These are phyloP conservation scores for Argyrosomus regius DNA, from an alignment of 2,797 vertebrate species.

Conservation along the genomic window DNA sequence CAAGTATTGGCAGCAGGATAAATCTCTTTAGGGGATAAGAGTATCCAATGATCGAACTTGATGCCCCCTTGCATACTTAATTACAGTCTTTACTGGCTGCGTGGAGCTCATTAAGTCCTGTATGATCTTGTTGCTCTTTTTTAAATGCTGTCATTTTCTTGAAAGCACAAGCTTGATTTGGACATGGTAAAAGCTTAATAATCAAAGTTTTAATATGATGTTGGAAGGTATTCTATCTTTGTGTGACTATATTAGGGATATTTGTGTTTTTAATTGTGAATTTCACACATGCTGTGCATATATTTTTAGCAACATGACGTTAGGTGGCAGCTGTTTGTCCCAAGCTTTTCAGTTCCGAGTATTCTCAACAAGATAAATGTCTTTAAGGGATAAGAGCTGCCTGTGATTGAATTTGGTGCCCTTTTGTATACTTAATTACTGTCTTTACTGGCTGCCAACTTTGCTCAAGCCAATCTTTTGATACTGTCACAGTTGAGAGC, in stretches of 20 bases:
- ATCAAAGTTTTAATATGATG: not conserved
- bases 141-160: not conserved
- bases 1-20: no score
- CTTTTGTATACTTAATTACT: not conserved
- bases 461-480: not conserved
- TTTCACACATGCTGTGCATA: not conserved
- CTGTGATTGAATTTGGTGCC: not conserved
- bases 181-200: not conserved
- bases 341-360: conserved; percentile 13
- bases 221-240: not conserved
- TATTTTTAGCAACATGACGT: not conserved
- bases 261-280: not conserved
- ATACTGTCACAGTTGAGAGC: not conserved
- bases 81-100: no score
- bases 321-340: not conserved
- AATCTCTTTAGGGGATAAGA: no score
- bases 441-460: not conserved
- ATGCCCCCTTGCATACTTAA: no score
- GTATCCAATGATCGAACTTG: no score
- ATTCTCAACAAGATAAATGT: not conserved
- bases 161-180: not conserved
- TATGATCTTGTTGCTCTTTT: not conserved
- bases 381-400: conserved; percentile 1
- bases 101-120: not conserved
- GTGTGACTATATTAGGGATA: not conserved